Evolutionary conservation across 2,797 vertebrate species (phyloP), one percentile per base, ranked within the genome.

Genomic region (Sternarchorhynchus goeldii): DNA sequence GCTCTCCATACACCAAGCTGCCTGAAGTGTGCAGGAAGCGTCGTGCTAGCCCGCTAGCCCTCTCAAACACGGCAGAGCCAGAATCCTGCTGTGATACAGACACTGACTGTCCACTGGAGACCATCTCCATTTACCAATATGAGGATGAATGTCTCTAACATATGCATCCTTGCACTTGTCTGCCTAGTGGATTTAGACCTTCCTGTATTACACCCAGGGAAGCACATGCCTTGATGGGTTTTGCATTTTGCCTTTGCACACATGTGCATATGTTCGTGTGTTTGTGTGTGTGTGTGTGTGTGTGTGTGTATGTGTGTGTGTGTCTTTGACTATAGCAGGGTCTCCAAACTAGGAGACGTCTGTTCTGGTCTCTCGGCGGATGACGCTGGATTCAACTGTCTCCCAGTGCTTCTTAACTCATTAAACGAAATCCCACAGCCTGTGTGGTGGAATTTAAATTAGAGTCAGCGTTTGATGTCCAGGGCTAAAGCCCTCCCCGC

Each of bases 381-480:
- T 82, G 76, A 56, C 82, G 74, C 86, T 89, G 86, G 88, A 93
- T 91, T 90, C 91, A 86, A 85, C 90, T 94, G 93, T 92, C 90
- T 88, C 88, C 83, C 78, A 85, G 78, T 83, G 88, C 88, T 88
- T 88, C 90, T 92, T 87, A 92, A 83, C 91, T 92, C 78, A 69
- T 94, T 95, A 94, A 93, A 91, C 76, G 87, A 92, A 86, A 88
- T 88, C 90, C 88, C 86, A 79, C 60, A n/a, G 69, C 90, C 87
- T 82, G 83, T 87, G 88, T 86, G 83, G 89, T 93, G 90, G 89
- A 93, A 94, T 90, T 88, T 92, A 89, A 92, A 93, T 89, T 90
- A 92, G 89, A 82, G 83, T 73, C 87, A 74, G 68, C 70, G 82
- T 92, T 90, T 86, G 89, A 92, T 89, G 90, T 91, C 86, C 83